These are phyloP conservation scores for Esox lucius DNA, from an alignment of 2,797 vertebrate genomes.

Conservation along the genomic window DNA sequence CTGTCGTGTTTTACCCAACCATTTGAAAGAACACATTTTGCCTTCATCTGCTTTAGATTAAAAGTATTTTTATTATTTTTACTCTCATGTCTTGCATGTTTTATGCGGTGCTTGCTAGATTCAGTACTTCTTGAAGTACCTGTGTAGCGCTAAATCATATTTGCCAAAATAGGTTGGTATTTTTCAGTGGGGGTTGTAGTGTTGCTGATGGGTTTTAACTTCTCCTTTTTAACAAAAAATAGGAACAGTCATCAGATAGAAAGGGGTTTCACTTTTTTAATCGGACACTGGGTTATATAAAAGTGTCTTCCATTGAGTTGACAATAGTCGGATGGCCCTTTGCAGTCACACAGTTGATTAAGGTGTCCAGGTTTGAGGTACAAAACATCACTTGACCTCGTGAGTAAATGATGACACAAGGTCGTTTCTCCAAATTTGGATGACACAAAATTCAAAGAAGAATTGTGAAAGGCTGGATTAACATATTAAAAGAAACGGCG, in stretches of 20 bases:
- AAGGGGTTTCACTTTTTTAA: neutral
- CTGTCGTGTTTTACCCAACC: neutral
- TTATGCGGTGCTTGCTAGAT: neutral
- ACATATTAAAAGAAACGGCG: neutral
- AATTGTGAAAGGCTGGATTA: too few relatives aligned
- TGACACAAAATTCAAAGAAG: too few relatives aligned
- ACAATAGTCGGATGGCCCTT: neutral
- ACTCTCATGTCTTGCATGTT: neutral
- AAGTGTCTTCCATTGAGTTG: neutral
- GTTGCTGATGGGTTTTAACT: conserved; percentile 4
- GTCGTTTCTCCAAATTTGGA: too few relatives aligned
- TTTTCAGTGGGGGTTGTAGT: neutral
- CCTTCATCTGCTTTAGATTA: neutral
- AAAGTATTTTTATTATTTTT: neutral
- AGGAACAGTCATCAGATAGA: neutral
- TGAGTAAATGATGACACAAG: too few relatives aligned
- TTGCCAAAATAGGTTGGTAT: too few relatives aligned
- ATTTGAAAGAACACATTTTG: neutral
- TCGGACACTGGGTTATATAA: neutral
- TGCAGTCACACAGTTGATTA: neutral
- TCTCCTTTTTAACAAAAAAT: conserved; percentile 21
- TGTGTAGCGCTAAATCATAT: neutral
- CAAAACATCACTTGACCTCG: too few relatives aligned
- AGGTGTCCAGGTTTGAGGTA: neutral
- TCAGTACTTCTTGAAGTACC: neutral